A percentile compares a stretch with the other conserved stretches of the same genome.
Evolutionary conservation across 2,888 invertebrate genomes (phyloP).

Genomic region (Podabrus alpinus): DNA sequence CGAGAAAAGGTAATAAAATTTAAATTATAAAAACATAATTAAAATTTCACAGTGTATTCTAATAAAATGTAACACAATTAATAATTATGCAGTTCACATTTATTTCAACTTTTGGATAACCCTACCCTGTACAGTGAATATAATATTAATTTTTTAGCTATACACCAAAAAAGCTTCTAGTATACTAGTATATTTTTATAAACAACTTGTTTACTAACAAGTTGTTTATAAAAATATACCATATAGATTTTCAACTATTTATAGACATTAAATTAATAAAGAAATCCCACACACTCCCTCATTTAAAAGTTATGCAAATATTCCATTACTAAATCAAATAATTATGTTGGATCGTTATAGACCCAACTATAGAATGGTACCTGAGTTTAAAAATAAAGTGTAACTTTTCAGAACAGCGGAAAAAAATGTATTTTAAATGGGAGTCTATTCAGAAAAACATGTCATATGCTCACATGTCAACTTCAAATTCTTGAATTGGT

Average conservation of each 20-base stretch:
- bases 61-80: too few relatives aligned
- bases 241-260: not conserved
- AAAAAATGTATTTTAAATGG: not conserved
- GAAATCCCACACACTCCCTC: not conserved
- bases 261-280: not conserved
- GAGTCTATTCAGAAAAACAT: not conserved
- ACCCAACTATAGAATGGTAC: not conserved
- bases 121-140: too few relatives aligned
- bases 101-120: too few relatives aligned
- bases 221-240: too few relatives aligned
- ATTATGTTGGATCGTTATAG: not conserved
- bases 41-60: too few relatives aligned
- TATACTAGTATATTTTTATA: too few relatives aligned
- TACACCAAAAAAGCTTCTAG: too few relatives aligned
- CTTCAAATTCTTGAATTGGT: not conserved
- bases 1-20: not conserved
- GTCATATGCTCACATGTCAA: not conserved
- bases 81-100: too few relatives aligned
- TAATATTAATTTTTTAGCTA: too few relatives aligned
- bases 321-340: not conserved
- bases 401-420: not conserved
- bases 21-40: not conserved
- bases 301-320: not conserved
- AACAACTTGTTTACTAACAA: too few relatives aligned
- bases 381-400: not conserved